Evolutionary conservation across 2,888 invertebrate genomes (phyloP), one percentile per base, ranked within the genome.

Genomic region (Chalcosyrphus nemorum): DNA sequence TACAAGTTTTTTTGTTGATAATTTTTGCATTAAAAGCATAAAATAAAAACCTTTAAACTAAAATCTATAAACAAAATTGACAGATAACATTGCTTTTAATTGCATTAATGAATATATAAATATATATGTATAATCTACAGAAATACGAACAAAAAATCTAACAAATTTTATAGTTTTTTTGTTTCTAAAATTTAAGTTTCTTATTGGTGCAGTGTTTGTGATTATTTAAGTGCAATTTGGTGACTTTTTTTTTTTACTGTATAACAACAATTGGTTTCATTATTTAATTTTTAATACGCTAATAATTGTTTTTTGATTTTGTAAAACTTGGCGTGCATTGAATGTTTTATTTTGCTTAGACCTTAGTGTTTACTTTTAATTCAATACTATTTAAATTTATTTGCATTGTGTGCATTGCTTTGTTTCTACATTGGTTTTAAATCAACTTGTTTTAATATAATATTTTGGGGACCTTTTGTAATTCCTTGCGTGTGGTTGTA

Each of bases 321-420:
- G 71, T 75, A 68, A 78, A 84, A 71, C 57, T 72, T 59, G 45
- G 74, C 50, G 80, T 80, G 84, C 70, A 65, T 45, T 68, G 70
- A 56, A 52, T 68, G 65, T 56, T 38, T 38, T 17, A 6, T 21
- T 56, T 41, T 45, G n/a, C 43, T 63, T 32, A n/a, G n/a, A n/a
- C n/a, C n/a, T 32, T 32, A 29, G 29, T 24, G 13, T 15, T 32
- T 50, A 56, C 29, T 78, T n/a, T n/a, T 71, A 59, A 43, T 77
- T 71, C 32, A 66, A 71, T 77, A 65, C 43, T 52, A 21, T 52
- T 68, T 76, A 24, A 50, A 57, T 38, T 59, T 72, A 82, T 27
- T 82, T 82, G 82, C 82, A 82, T 82, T 82, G 82, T 68, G 82
- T 82, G 82, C 82, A 82, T 82, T 82, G 82, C 66, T 82, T 77